These are phyloP conservation scores for Clangula hyemalis DNA, from an alignment of 2,797 vertebrate genomes.

Conservation along the genomic window DNA sequence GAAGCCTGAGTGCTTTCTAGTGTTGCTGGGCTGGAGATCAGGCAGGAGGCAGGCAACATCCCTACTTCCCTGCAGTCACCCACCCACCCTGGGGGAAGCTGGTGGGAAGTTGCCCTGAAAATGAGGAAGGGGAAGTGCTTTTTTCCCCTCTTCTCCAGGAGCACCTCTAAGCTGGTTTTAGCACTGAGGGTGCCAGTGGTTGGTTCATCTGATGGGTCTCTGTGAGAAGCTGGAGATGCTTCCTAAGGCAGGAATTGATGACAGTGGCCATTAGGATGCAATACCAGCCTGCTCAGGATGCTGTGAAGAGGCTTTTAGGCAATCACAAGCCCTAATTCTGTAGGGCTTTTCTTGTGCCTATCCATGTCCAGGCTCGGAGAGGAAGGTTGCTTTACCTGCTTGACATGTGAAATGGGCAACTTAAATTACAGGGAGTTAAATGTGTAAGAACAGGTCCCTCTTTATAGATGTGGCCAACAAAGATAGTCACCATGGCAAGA, in stretches of 20 bases:
- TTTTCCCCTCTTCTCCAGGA: fast-evolving
- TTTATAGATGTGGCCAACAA: not conserved
- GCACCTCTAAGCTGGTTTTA: not conserved
- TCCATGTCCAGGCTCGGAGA: not conserved
- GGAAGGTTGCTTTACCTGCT: not conserved
- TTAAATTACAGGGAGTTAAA: not conserved
- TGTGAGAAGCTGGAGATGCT: not conserved
- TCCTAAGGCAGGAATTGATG: not conserved
- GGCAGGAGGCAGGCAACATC: slow-evolving; percentile 20
- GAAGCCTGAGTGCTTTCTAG: slow-evolving; percentile 60
- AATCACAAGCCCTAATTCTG: not conserved
- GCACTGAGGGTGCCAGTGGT: fast-evolving
- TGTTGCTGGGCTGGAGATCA: not conserved
- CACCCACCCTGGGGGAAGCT: not conserved
- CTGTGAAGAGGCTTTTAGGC: not conserved
- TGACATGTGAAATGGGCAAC: not conserved
- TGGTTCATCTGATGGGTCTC: not conserved
- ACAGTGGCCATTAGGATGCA: fast-evolving
- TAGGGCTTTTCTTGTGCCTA: not conserved
- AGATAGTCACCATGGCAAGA: not conserved
- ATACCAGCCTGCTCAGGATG: not conserved
- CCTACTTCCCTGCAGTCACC: not conserved
- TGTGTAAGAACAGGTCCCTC: not conserved
- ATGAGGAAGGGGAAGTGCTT: not conserved
- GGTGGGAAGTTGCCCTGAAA: not conserved